A percentile compares a stretch with the other conserved stretches of the same genome.
Evolutionary conservation across 2,888 invertebrate species (phyloP).

Genomic region (Cheilosia vernalis): DNA sequence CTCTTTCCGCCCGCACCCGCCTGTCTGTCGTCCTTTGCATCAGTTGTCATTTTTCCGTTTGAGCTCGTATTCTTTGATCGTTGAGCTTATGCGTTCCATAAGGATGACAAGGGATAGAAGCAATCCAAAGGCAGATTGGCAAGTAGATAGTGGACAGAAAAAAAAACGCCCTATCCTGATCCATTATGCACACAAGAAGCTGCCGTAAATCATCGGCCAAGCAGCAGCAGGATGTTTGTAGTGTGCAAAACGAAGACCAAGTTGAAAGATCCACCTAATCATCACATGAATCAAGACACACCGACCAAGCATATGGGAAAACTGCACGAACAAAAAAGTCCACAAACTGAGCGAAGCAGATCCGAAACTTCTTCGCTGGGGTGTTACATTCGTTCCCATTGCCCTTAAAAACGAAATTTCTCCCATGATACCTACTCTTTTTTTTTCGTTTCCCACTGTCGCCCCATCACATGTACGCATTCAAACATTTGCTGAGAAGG

Average conservation of each 20-base stretch:
- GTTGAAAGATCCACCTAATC: constrained; percentile 46
- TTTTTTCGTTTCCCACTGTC: constrained; percentile 9
- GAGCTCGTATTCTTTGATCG: constrained; percentile 50
- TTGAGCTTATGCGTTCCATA: constrained; percentile 36
- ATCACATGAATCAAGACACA: constrained; percentile 49
- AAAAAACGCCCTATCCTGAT: constrained; percentile 34
- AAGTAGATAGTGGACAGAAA: neutral
- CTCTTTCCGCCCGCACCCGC: neutral
- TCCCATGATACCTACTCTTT: neutral
- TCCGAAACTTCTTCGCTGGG: constrained; percentile 34
- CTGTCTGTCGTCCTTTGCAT: constrained; percentile 29
- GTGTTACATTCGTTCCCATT: neutral
- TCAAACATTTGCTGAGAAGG: constrained; percentile 26
- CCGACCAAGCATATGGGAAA: constrained; percentile 33
- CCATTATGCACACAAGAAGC: constrained; percentile 64
- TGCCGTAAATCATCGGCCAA: constrained; percentile 63
- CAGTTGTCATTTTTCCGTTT: constrained; percentile 43
- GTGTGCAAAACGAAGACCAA: constrained; percentile 42
- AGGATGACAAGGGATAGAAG: constrained; percentile 31
- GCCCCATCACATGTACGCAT: constrained; percentile 42
- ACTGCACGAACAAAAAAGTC: neutral
- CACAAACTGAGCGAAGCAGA: constrained; percentile 17
- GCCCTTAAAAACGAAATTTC: constrained; percentile 16
- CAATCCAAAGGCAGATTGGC: constrained; percentile 14
- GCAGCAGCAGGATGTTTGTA: constrained; percentile 36